Evolutionary conservation across 2,797 vertebrate genomes (phyloP).

Genomic region (Sylvilagus floridanus): DNA sequence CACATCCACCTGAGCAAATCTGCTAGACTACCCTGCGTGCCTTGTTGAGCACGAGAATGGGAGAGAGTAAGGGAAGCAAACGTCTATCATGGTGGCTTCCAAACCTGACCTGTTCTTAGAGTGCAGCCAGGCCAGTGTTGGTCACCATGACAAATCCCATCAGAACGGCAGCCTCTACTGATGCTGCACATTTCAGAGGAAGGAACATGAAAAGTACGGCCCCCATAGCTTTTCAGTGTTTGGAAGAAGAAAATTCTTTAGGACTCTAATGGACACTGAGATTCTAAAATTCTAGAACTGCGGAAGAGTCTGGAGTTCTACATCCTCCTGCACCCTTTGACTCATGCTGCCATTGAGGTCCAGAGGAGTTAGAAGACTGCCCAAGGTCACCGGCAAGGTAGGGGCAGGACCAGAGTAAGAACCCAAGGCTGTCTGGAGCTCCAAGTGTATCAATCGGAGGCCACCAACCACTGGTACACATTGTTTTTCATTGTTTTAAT

Average conservation of each 20-base stretch:
- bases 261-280: constrained; percentile 25
- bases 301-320: not conserved
- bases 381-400: not conserved
- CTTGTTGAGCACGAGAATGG: not conserved
- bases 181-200: not conserved
- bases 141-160: not conserved
- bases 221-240: not conserved
- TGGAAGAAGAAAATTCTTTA: not conserved
- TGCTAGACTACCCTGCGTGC: not conserved
- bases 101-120: not conserved
- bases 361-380: not conserved
- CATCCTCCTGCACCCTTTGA: not conserved
- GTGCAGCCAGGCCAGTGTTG: not conserved
- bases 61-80: not conserved
- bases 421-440: not conserved
- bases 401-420: not conserved
- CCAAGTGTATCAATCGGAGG: not conserved
- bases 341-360: not conserved
- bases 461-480: not conserved
- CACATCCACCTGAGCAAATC: not conserved
- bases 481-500: constrained; percentile 13
- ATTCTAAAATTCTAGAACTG: not conserved
- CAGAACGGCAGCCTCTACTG: not conserved
- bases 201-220: not conserved
- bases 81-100: not conserved